Evolutionary conservation across 2,113 vertebrate genomes (phyloP), one percentile per base, ranked within the genome.

Genomic region (Tragelaphus scriptus): DNA sequence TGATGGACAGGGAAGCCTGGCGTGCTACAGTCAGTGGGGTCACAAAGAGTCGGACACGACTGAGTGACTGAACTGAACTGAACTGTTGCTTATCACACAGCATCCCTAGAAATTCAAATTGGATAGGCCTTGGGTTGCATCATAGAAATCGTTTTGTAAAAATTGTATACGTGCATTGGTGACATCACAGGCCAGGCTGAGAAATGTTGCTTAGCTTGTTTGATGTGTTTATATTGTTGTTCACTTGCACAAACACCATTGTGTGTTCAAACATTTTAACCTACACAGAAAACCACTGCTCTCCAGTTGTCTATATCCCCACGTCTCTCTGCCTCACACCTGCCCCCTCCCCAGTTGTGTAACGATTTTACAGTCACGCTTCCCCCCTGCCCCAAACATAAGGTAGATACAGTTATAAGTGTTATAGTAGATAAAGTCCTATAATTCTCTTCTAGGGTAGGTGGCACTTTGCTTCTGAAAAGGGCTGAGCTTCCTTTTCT

Each of bases 41-140:
- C 1, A 1, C 19, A 40, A 21, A 71, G 68, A 40, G 68, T 40
- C 0, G 0, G 68, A 75, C 10, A 12, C 0, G 4, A 23, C n/a
- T 71, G 19, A 71, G 68, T 0, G 1, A 71, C 65, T 71, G n/a
- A 40, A 71, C 68, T 63, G 61, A 32, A 63, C 61, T 40, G n/a
- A 71, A 40, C 68, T 40, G 8, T 19, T 79, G 55, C 19, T 28
- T 49, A 51, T 21, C 30, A 68, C 9, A 71, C 51, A 88, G 17
- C 16, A 51, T 6, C 40, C 15, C 2, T n/a, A 63, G 53, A 63
- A 28, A 81, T 80, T 75, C 21, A 88, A 32, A 88, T 9, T 56
- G 36, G 49, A 13, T 36, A 40, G 63, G 6, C 2, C 5, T 71
- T 79, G 26, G 21, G 47, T 32, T 85, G 36, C 21, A 30, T 3